phyloP scores from a whole-genome alignment of 2,113 vertebrate species.

The Sebastes fasciatus region DNA sequence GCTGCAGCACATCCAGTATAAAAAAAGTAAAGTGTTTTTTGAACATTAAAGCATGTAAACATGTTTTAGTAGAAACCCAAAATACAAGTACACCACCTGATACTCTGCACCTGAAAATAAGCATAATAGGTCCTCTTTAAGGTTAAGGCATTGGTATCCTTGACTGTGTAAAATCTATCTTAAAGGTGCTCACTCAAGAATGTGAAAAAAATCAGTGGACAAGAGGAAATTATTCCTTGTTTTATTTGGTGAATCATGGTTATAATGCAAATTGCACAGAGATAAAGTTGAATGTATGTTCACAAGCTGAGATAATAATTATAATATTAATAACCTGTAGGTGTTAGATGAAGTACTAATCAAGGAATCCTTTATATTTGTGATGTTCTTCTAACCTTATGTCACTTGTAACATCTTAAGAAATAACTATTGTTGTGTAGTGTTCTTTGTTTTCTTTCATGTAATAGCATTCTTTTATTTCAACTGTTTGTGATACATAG shows the following conservation, averaged over 20 bases:
- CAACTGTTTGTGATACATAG: neutral
- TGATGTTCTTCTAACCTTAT: neutral
- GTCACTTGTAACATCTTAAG: neutral
- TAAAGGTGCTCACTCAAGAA: neutral
- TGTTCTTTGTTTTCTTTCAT: neutral
- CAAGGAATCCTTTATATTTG: neutral
- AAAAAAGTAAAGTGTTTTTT: no score
- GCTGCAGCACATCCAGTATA: no score
- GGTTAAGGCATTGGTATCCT: no score
- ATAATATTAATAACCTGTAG: neutral
- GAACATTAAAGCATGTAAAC: no score
- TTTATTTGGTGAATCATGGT: conserved; percentile 29
- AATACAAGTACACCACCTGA: no score
- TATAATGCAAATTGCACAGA: neutral
- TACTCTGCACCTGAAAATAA: no score
- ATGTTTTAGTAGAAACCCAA: no score
- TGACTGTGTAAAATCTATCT: neutral
- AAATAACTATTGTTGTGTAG: neutral
- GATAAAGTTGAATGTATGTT: neutral
- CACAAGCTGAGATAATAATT: neutral
- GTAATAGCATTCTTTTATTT: neutral
- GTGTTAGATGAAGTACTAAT: neutral
- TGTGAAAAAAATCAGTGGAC: neutral
- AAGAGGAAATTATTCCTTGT: neutral
- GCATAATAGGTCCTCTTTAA: no score